Percentiles rank a stretch among this genome's conserved stretches.
Evolutionary conservation across 2,888 invertebrate genomes (phyloP).

Genomic region (Lepidonotus clava): DNA sequence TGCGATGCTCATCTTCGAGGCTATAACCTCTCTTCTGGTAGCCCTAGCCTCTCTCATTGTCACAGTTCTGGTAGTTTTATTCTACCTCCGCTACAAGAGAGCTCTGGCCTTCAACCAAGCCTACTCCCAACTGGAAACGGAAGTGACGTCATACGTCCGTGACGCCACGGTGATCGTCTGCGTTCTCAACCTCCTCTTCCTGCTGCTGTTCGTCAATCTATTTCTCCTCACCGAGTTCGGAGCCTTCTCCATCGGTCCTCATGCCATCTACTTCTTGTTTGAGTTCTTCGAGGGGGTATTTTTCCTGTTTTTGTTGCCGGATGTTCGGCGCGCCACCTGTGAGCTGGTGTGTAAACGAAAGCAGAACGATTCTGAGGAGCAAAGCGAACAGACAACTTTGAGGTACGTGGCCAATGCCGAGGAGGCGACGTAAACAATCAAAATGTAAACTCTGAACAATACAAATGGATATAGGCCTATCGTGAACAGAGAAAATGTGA

Average conservation of each 20-base stretch:
- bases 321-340: constrained; percentile 2
- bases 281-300: neutral
- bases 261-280: constrained; percentile 15
- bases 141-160: neutral
- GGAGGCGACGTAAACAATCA: neutral
- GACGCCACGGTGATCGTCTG: constrained; percentile 4
- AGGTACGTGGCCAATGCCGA: constrained; percentile 39
- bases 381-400: neutral
- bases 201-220: neutral
- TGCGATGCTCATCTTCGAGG: constrained; percentile 3
- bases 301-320: neutral
- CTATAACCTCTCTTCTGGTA: neutral
- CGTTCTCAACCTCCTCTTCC: constrained; percentile 23
- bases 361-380: neutral
- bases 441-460: too few relatives aligned
- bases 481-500: too few relatives aligned
- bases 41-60: neutral
- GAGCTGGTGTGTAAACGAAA: neutral
- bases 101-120: neutral
- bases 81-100: constrained; percentile 25
- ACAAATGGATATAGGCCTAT: too few relatives aligned
- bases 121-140: constrained; percentile 28
- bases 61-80: constrained; percentile 13
- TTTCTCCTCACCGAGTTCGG: neutral
- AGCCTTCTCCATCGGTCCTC: neutral